These are phyloP conservation scores for Drosophila tristis DNA, from an alignment of 1,140 invertebrate genomes.

Conservation along the genomic window DNA sequence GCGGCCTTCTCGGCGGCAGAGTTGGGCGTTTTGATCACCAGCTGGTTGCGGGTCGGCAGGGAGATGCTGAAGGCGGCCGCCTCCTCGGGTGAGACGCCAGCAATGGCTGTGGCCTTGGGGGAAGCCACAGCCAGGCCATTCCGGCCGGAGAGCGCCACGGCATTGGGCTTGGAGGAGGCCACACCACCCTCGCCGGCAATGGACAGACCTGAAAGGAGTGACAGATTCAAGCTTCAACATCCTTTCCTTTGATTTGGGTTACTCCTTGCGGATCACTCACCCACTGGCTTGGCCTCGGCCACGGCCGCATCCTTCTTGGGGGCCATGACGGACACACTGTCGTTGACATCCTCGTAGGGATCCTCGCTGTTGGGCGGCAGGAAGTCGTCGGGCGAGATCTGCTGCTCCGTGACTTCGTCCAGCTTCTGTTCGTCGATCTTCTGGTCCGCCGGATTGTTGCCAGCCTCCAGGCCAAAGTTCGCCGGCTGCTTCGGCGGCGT, in stretches of 20 bases:
- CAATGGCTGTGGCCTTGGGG: constrained; percentile 89
- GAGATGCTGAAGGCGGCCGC: constrained; percentile 83
- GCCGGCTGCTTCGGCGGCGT: constrained; percentile 55
- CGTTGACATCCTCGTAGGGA: constrained; percentile 81
- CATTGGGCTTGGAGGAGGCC: constrained; percentile 88
- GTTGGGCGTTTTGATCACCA: constrained; percentile 75
- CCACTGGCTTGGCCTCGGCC: constrained; percentile 89
- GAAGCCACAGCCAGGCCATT: constrained; percentile 88
- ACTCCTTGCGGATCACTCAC: constrained; percentile 62
- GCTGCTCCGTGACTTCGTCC: constrained; percentile 76
- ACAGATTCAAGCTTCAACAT: not conserved
- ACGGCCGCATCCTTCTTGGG: constrained; percentile 86
- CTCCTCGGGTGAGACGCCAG: constrained; percentile 87
- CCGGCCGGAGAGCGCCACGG: constrained; percentile 88
- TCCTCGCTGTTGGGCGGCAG: constrained; percentile 72
- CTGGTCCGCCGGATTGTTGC: constrained; percentile 58
- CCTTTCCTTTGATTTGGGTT: too few relatives aligned
- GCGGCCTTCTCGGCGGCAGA: constrained; percentile 47
- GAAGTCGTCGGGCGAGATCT: constrained; percentile 66
- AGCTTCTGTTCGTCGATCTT: constrained; percentile 72
- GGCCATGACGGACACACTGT: constrained; percentile 84
- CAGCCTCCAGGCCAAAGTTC: constrained; percentile 67
- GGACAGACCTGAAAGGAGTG: constrained; percentile 84
- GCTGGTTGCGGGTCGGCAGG: constrained; percentile 72
- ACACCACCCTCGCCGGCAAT: constrained; percentile 88